Conservation (phyloP, 2,888 invertebrate genomes). For the Odiellus spinosus region DNA sequence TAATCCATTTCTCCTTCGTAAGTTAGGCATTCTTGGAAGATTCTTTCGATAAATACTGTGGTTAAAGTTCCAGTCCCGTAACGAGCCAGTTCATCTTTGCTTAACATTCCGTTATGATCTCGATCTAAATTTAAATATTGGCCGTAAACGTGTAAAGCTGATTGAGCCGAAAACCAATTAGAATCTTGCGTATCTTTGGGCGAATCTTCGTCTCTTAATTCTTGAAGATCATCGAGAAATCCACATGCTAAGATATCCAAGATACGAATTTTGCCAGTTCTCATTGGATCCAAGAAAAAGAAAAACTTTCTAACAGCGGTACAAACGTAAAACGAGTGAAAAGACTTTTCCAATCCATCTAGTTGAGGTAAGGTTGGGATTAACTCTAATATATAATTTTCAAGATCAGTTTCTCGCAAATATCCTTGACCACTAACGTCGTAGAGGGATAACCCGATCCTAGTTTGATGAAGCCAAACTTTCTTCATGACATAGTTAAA, state of each 20-base stretch:
- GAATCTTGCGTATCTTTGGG: conserved; percentile 68
- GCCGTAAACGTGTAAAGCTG: conserved; percentile 76
- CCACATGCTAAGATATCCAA: conserved; percentile 79
- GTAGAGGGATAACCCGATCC: conserved; percentile 81
- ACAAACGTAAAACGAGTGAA: conserved; percentile 89
- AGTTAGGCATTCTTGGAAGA: conserved; percentile 88
- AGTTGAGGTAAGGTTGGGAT: conserved; percentile 81
- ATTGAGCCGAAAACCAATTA: conserved; percentile 81
- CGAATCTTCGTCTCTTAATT: conserved; percentile 64
- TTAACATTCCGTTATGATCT: conserved; percentile 91
- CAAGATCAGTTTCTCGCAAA: conserved; percentile 71
- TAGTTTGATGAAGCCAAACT: conserved; percentile 85
- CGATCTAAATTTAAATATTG: conserved; percentile 84
- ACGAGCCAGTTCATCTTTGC: conserved; percentile 71
- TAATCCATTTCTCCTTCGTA: conserved; percentile 63
- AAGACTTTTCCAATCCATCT: conserved; percentile 76
- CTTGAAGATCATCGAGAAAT: conserved; percentile 77
- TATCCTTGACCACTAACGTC: conserved; percentile 85
- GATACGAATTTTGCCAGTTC: conserved; percentile 75
- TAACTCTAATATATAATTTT: conserved; percentile 83
- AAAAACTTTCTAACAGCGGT: conserved; percentile 90
- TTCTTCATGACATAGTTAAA: conserved; percentile 92
- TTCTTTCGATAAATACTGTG: conserved; percentile 71
- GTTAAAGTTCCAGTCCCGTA: conserved; percentile 85
- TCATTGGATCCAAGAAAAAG: conserved; percentile 80